Conservation (phyloP, 2,797 vertebrate genomes). For the Protonibea diacanthus region DNA sequence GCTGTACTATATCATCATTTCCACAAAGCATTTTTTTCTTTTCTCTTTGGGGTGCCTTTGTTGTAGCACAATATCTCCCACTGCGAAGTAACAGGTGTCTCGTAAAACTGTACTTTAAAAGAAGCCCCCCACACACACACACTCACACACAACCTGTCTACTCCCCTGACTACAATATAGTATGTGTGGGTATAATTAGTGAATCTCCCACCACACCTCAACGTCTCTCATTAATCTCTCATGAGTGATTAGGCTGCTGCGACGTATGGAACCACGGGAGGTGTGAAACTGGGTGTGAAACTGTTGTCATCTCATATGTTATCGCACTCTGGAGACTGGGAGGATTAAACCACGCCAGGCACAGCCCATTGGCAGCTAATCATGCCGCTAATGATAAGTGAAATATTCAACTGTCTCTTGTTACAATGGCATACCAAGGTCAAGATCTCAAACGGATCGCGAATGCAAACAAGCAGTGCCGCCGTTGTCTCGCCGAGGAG, state of each 20-base stretch:
- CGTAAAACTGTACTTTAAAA: conserved; percentile 42
- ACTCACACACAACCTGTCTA: conserved; percentile 32
- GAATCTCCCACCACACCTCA: conserved; percentile 76
- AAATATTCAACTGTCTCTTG: conserved; percentile 71
- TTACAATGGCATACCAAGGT: conserved; percentile 74
- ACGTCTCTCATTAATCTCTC: conserved; percentile 84
- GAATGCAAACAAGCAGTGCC: neutral
- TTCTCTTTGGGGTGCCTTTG: conserved; percentile 49
- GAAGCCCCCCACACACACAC: conserved; percentile 36
- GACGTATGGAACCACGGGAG: conserved; percentile 75
- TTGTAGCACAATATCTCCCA: conserved; percentile 32
- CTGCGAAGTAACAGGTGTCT: conserved; percentile 41
- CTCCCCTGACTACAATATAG: conserved; percentile 58
- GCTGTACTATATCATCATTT: conserved; percentile 11
- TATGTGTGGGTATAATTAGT: conserved; percentile 77
- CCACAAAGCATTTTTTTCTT: conserved; percentile 32
- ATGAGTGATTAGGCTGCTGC: conserved; percentile 79
- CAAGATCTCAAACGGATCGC: conserved; percentile 59
- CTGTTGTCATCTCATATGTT: conserved; percentile 83
- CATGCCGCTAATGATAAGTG: conserved; percentile 79
- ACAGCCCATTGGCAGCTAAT: conserved; percentile 83
- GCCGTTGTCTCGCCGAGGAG: conserved; percentile 11
- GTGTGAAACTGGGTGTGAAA: conserved; percentile 84
- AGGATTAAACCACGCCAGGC: conserved; percentile 70
- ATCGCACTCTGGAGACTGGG: conserved; percentile 73